Base-by-base conservation (phyloP, 2,888 invertebrate genomes). In the Hemicrepidius hirtus region DNA sequence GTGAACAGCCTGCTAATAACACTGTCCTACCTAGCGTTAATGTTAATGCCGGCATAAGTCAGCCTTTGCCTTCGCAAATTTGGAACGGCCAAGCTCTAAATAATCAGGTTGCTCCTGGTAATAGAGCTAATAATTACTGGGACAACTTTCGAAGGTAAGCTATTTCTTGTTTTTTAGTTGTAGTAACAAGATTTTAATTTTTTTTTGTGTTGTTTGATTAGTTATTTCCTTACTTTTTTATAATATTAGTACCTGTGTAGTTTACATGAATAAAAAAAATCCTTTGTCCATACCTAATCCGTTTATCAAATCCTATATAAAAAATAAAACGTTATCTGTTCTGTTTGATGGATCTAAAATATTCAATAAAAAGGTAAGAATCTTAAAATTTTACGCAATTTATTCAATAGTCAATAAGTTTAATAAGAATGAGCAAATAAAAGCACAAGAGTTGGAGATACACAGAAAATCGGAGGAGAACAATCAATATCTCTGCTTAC, bases 61-160 rank as follows among this genome's bases (percentile, higher is more conserved):
- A 72, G 75, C 82, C 74, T 69, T 79, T 79, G 74, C 84, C 78
- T 60, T 81, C 78, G 68, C 84, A 82, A 74, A 84, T 85, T 77
- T 87, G 83, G 88, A 84, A 84, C 74, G 86, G 86, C 55, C 79
- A 91, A 77, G 92, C 93, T 0, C 88, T 96, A 50, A 96, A 96
- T 86, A 96, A 96, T 86, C 95, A 96, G 88, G 96, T 96, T 65
- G 94, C 95, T 41, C 96, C 96, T 37, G 96, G 96, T 28, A 95
- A 95, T 86, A 89, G 96, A 77, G 95, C 96, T 68, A 97, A 97
- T 86, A 97, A 97, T 87, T 97, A 96, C 86, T 96, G 95, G 95
- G 96, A 97, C 85, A 96, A 97, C 87, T 96, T 97, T 86, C 89
- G 95, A 88, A 96, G 96, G 95, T 95, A 92, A 90, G 81, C 80